Conservation (phyloP, 1,140 invertebrate species). For the Nautilus pompilius region DNA sequence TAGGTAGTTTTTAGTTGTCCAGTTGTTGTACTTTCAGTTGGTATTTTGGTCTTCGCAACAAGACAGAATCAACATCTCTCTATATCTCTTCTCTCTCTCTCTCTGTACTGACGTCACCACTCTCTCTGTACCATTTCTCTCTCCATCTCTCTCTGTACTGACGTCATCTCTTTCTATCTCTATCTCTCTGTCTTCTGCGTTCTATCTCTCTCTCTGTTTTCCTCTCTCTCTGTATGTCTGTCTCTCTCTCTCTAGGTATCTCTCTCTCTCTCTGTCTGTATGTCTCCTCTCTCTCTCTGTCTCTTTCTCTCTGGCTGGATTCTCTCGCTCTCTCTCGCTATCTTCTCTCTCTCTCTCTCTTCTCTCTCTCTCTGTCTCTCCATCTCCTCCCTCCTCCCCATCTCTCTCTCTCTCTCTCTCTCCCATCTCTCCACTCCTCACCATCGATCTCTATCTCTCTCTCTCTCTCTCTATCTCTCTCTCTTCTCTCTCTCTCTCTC, state of each 20-base stretch:
- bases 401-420: neutral
- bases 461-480: neutral
- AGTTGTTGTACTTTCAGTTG: too few relatives aligned
- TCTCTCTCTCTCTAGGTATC: neutral
- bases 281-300: neutral
- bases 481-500: neutral
- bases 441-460: neutral
- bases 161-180: neutral
- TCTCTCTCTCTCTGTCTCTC: neutral
- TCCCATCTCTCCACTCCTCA: neutral
- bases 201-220: neutral
- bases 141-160: neutral
- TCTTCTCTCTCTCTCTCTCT: slow-evolving; percentile 1
- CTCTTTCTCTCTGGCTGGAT: neutral
- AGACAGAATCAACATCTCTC: too few relatives aligned
- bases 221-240: neutral
- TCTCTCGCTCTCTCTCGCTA: neutral
- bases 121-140: neutral
- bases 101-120: neutral
- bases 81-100: too few relatives aligned
- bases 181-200: neutral
- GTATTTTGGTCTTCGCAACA: too few relatives aligned
- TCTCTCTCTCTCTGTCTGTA: neutral
- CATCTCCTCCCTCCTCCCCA: neutral
- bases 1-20: too few relatives aligned